These are phyloP conservation scores for Petrosia ficiformis DNA, from an alignment of 37 sponge, comb jelly and placozoan species.

Conservation along the genomic window DNA sequence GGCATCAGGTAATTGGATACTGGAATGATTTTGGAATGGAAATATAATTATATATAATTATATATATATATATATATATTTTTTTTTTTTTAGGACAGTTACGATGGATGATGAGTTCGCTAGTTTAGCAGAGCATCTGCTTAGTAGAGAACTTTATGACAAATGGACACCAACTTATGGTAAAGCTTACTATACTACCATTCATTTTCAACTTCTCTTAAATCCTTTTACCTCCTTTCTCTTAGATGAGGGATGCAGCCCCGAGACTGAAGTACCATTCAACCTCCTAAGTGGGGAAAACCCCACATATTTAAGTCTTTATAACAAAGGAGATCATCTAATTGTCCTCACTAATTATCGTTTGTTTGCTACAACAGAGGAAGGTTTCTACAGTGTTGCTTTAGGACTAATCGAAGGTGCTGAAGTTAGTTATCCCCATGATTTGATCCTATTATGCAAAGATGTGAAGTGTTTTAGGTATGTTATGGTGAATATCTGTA, in stretches of 20 bases:
- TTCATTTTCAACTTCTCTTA: background rate
- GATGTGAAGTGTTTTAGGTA: constrained; percentile 29
- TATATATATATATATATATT: too few species aligned
- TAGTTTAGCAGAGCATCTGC: too few species aligned
- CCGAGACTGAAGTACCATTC: constrained; percentile 33
- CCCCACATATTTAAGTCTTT: constrained; percentile 31
- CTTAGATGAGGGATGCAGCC: constrained; percentile 40
- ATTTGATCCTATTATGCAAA: constrained; percentile 29
- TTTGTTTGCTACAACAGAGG: constrained; percentile 27
- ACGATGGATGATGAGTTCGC: too few species aligned
- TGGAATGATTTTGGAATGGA: too few species aligned
- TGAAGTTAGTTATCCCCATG: constrained; percentile 29
- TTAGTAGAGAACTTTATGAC: too few species aligned
- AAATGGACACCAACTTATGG: too few species aligned
- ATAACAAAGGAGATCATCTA: background rate
- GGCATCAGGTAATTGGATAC: too few species aligned
- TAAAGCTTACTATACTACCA: too few species aligned
- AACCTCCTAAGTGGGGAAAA: constrained; percentile 50
- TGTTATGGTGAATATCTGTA: background rate
- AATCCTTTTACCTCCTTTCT: background rate
- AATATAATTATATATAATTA: too few species aligned
- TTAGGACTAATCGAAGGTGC: constrained; percentile 52
- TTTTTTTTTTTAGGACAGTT: too few species aligned
- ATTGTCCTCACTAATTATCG: constrained; percentile 59
- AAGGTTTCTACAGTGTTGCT: constrained; percentile 53